phyloP scores from a whole-genome alignment of 2,113 vertebrate species.

The Lagenorhynchus albirostris region DNA sequence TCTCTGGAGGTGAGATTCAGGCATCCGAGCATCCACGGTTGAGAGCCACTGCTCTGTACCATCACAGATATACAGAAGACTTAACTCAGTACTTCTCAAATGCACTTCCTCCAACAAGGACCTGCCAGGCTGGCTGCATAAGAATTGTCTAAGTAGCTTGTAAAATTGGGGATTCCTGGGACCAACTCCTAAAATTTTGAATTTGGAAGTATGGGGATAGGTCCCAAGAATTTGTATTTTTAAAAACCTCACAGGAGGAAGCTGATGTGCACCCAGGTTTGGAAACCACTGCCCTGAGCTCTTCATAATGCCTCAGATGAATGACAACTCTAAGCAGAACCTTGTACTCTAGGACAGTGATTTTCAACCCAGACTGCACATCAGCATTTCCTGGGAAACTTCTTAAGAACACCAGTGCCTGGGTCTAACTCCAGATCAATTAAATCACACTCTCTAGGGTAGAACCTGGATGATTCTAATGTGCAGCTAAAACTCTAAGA shows the following conservation, averaged over 20 bases:
- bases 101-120: neutral
- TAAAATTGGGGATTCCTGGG: neutral
- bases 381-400: neutral
- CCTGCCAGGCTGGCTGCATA: neutral
- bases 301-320: neutral
- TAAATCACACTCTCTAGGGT: neutral
- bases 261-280: neutral
- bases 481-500: slow-evolving; percentile 16
- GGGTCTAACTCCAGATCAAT: neutral
- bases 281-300: neutral
- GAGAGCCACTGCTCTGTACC: neutral
- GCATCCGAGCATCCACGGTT: neutral
- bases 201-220: neutral
- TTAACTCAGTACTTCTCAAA: neutral
- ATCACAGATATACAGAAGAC: neutral
- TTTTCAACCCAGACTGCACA: neutral
- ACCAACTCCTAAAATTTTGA: neutral
- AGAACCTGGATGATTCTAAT: neutral
- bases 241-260: neutral
- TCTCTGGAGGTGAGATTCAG: neutral
- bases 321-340: neutral
- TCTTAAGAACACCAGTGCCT: slow-evolving; percentile 15
- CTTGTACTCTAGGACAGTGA: neutral
- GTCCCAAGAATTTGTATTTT: neutral
- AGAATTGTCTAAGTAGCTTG: neutral